Evolutionary conservation across 2,113 vertebrate species (phyloP), one percentile per base, ranked within the genome.

Genomic region (Psilopogon haemacephalus): DNA sequence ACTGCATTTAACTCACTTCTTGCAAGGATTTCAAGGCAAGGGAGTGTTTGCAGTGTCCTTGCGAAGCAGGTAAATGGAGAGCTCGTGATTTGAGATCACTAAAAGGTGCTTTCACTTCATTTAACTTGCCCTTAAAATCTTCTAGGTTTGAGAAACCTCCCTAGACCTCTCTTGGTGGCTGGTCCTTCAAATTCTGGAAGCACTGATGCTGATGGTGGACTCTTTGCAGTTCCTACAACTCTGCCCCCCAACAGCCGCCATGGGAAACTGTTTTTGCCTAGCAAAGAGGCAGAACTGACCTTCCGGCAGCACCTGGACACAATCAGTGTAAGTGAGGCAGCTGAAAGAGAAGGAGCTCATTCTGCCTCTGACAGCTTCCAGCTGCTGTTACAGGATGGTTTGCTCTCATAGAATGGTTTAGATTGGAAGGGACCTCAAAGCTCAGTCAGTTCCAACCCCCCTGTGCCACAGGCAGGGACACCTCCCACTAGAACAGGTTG

Each of bases 191-290:
- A 95, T 13, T 95, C 96, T 28, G 97, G 97, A 76, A 96, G 93
- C 37, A 32, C 94, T 15, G 99, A 99, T 62, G 91, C 98, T 0
- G 99, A 99, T 18, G 98, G 98, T 10, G 97, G 98, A 1, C 98
- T 99, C 56, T 99, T 99, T 73, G 99, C 99, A 1, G 98, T 99
- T 20, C 99, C 99, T 19, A 99, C 99, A 18, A 99, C 98, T 5
- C 97, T 99, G 33, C 99, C 99, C 0, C 99, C 99, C 70, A 99
- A 99, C 95, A 99, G 99, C 95, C 98, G 98, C 8, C 98, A 99
- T 0, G 98, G 98, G 58, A 98, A 99, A 81, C 98, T 99, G 95
- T 99, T 99, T 94, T 98, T 99, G 38, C 99, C 99, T 46, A 99
- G 98, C 97, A 99, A 99, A 79, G 99, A 99, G 24, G 98, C 98